These are phyloP conservation scores for Drosophila limbata DNA, from an alignment of 2,888 invertebrate genomes.

Conservation along the genomic window DNA sequence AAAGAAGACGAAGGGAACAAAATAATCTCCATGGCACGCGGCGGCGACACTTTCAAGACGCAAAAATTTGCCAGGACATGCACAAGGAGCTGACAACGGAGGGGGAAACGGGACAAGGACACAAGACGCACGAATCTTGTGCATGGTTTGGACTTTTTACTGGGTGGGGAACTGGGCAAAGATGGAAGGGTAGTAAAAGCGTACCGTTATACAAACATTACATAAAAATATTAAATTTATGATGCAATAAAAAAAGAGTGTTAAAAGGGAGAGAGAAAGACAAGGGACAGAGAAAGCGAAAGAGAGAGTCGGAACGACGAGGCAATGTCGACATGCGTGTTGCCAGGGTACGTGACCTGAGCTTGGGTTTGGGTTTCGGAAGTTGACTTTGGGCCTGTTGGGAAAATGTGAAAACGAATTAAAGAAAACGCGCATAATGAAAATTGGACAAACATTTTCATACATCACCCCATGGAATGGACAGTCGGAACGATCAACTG, in stretches of 20 bases:
- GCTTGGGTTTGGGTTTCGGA: conserved; percentile 29
- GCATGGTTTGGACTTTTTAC: conserved; percentile 65
- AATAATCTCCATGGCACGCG: conserved; percentile 73
- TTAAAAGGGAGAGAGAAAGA: conserved; percentile 54
- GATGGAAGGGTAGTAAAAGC: conserved; percentile 72
- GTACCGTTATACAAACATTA: conserved; percentile 80
- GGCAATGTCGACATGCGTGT: conserved; percentile 58
- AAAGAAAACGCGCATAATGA: conserved; percentile 64
- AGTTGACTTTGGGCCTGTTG: conserved; percentile 15
- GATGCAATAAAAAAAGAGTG: conserved; percentile 80
- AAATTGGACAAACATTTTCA: conserved; percentile 51
- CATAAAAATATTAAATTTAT: conserved; percentile 82
- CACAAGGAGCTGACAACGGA: conserved; percentile 1
- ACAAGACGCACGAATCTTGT: conserved; percentile 49
- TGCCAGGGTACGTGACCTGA: conserved; percentile 64
- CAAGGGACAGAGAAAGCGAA: conserved; percentile 4
- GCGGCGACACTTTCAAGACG: conserved; percentile 74
- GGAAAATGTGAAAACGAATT: conserved; percentile 58
- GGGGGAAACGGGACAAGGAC: conserved; percentile 33
- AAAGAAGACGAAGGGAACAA: conserved; percentile 29
- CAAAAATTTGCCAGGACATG: conserved; percentile 57
- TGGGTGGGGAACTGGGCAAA: conserved; percentile 14
- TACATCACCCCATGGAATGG: conserved; percentile 33
- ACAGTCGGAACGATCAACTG: conserved; percentile 34
- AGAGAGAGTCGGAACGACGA: neutral